Evolutionary conservation across 2,113 vertebrate genomes (phyloP).

Genomic region (Prolemur simus): DNA sequence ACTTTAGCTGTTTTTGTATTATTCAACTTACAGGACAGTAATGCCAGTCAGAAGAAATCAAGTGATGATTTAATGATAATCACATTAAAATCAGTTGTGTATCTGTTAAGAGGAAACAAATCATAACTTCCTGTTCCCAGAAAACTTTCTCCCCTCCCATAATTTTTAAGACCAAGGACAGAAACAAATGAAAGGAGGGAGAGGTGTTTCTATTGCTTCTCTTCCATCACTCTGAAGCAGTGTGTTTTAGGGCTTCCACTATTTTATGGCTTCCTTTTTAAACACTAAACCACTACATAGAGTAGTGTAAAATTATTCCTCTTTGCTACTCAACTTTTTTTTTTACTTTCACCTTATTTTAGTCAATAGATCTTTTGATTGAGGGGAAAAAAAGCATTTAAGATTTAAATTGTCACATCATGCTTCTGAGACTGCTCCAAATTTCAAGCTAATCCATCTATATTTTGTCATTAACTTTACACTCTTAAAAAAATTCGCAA

Average conservation of each 20-base stretch:
- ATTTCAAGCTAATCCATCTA: background rate
- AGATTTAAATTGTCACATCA: background rate
- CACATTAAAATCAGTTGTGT: background rate
- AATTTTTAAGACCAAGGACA: background rate
- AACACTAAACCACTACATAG: background rate
- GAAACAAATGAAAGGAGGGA: background rate
- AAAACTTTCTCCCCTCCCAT: background rate
- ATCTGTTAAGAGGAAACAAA: background rate
- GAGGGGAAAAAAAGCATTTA: background rate
- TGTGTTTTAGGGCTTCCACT: background rate
- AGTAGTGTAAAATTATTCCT: background rate
- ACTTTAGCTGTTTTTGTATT: background rate
- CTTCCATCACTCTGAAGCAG: background rate
- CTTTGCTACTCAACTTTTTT: background rate
- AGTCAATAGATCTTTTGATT: background rate
- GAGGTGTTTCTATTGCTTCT: background rate
- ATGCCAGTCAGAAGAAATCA: background rate
- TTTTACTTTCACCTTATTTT: background rate
- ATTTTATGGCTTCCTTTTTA: background rate
- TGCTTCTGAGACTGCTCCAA: background rate
- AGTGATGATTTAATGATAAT: background rate
- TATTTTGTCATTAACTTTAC: background rate
- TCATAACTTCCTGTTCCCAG: background rate
- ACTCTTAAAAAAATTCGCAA: background rate
- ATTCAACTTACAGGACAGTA: background rate